Evolutionary conservation across 2,113 vertebrate species (phyloP).

Genomic region (Sylvilagus bachmani): DNA sequence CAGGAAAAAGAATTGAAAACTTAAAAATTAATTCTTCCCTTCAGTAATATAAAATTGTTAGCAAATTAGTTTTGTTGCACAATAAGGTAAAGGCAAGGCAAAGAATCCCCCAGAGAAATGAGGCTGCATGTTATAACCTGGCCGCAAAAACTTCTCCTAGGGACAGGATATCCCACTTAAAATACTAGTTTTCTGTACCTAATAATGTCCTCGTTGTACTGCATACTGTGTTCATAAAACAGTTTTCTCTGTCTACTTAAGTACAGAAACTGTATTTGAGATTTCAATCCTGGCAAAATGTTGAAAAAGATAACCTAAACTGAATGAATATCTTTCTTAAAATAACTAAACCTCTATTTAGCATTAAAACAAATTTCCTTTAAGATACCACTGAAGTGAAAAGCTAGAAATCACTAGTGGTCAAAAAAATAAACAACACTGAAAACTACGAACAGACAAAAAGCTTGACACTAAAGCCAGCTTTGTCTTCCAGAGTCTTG

Average conservation of each 20-base stretch:
- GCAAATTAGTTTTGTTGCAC: not conserved
- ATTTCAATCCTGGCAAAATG: constrained; percentile 34
- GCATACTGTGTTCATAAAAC: not conserved
- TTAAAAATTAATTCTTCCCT: not conserved
- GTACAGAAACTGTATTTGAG: not conserved
- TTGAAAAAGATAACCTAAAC: not conserved
- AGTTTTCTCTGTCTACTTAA: not conserved
- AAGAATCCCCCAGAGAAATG: not conserved
- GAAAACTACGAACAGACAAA: not conserved
- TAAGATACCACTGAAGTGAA: not conserved
- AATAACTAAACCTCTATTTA: constrained; percentile 12
- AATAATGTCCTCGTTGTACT: not conserved
- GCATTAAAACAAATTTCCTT: constrained; percentile 18
- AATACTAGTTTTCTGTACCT: not conserved
- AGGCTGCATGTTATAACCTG: not conserved
- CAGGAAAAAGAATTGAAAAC: not conserved
- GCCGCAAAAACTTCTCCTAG: not conserved
- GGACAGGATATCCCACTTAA: not conserved
- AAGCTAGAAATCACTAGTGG: not conserved
- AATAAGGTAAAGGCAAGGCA: not conserved
- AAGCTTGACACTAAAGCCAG: not conserved
- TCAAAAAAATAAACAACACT: not conserved
- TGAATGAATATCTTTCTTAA: constrained; percentile 13
- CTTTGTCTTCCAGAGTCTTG: not conserved
- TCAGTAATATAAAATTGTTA: not conserved